These are phyloP conservation scores for Melanotaenia trifasciata DNA, from an alignment of 2,797 vertebrate species.

Conservation along the genomic window DNA sequence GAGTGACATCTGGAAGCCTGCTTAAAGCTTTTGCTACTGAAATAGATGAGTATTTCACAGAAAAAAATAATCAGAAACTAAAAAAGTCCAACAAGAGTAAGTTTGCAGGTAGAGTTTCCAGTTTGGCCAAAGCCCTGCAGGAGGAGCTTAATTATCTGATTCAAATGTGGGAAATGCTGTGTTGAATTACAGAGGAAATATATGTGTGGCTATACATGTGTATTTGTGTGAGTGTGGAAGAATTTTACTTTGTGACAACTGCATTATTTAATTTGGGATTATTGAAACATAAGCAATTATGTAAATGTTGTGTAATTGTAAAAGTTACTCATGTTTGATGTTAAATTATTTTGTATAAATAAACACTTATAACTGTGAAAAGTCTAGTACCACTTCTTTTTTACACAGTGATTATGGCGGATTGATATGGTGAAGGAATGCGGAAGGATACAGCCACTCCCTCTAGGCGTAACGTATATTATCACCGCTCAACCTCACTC, in stretches of 20 bases:
- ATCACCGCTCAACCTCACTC: rapidly evolving
- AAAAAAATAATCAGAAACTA: conserved; percentile 56
- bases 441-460: conserved; percentile 67
- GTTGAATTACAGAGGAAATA: conserved; percentile 21
- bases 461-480: conserved; percentile 32
- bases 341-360: background rate
- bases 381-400: background rate
- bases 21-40: conserved; percentile 58
- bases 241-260: background rate
- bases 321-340: background rate
- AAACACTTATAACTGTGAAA: background rate
- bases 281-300: background rate
- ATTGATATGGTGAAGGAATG: conserved; percentile 51
- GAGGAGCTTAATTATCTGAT: conserved; percentile 58
- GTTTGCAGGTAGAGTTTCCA: conserved; percentile 62
- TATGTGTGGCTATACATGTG: background rate
- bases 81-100: conserved; percentile 57
- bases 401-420: conserved; percentile 40
- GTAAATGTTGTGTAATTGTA: background rate
- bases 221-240: background rate
- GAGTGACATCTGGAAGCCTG: conserved; percentile 53
- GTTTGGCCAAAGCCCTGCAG: conserved; percentile 64
- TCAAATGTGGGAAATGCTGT: conserved; percentile 58
- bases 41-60: conserved; percentile 69
- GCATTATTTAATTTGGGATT: background rate